Evolutionary conservation across 2,797 vertebrate species (phyloP), one percentile per base, ranked within the genome.

Genomic region (Moxostoma hubbsi): DNA sequence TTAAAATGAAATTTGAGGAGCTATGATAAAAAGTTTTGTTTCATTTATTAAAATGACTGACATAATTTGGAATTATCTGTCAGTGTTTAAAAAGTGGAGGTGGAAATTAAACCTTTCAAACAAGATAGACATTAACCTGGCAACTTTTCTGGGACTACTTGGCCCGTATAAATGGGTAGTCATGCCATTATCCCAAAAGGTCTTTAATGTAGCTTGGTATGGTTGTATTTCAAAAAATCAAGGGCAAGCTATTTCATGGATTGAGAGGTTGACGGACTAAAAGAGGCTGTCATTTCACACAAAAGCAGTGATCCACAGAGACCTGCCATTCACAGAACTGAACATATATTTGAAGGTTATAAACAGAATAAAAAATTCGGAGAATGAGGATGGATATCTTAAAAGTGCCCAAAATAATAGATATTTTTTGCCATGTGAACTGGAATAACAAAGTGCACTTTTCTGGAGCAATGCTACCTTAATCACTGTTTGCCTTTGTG

Each of bases 261-360:
- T 61, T 61, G 36, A 77, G 68, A 79, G 80, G 24, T 64, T 75
- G 75, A 77, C 68, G 77, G 77, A 74, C 58, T 72, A 75, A 77
- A 84, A 73, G 24, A 72, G 67, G 75, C 82, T 81, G 83, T 79
- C 79, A 83, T 85, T 79, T 84, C 67, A 57, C 69, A 77, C 79
- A 79, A 84, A 83, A 81, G 84, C 85, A 77, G 79, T 24, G 73
- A 87, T 89, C 77, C 77, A 80, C 72, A 64, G 64, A 70, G 69
- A 62, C 45, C 85, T 82, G 83, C 84, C 88, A 87, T 77, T 87
- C 84, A 36, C 36, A 87, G 66, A 85, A 82, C 61, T 55, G 50
- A 72, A 68, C 64, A 77, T 82, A 71, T 82, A 85, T 87, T 75
- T 85, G 77, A 66, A 65, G 83, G 62, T 64, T 79, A 57, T 59